phyloP scores from a whole-genome alignment of 2,113 vertebrate genomes.

The Microtus montanus region DNA sequence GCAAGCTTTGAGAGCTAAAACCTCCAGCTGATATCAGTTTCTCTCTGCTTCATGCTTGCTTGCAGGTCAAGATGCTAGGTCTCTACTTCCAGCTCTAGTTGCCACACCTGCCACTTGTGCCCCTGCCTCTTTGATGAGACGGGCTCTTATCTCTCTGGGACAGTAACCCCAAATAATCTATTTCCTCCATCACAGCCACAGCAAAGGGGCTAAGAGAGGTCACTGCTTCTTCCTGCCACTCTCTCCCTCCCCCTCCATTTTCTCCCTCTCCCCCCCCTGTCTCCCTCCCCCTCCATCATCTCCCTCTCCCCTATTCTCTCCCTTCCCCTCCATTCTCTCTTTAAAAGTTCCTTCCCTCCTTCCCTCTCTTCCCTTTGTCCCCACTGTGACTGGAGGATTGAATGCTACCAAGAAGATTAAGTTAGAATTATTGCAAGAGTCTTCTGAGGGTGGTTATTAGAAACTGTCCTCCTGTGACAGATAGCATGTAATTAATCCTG shows the following conservation, averaged over 20 bases:
- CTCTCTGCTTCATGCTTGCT: background rate
- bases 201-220: background rate
- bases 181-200: background rate
- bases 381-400: background rate
- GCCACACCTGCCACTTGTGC: background rate
- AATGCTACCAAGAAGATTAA: slow-evolving; percentile 21
- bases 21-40: background rate
- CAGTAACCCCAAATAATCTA: background rate
- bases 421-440: slow-evolving; percentile 11
- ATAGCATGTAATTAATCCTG: slow-evolving; percentile 40
- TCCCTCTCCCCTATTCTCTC: too few species aligned
- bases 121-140: too few species aligned
- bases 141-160: background rate
- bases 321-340: background rate
- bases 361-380: background rate
- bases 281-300: too few species aligned
- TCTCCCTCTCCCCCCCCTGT: background rate
- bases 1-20: background rate
- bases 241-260: too few species aligned
- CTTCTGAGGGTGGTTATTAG: slow-evolving; percentile 15
- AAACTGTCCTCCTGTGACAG: slow-evolving; percentile 14
- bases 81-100: background rate
- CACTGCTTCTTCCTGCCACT: background rate
- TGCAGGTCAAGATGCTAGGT: background rate
- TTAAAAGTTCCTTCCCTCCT: too few species aligned